A percentile compares a stretch with the other conserved stretches of the same genome.
Evolutionary conservation across 2,888 invertebrate genomes (phyloP).

Genomic region (Pandemis heparana): DNA sequence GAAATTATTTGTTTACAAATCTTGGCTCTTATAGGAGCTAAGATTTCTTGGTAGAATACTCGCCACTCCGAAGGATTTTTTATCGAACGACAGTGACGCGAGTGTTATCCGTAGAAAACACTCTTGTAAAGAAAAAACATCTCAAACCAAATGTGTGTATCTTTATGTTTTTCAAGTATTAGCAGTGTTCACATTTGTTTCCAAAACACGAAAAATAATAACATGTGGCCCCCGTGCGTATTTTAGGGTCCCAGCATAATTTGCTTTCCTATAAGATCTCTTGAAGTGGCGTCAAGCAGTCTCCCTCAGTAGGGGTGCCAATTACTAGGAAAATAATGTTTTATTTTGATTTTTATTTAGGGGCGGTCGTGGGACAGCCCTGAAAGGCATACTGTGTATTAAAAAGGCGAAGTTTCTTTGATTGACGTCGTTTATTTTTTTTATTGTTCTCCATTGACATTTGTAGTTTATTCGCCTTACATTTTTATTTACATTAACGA

Average conservation of each 20-base stretch:
- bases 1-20: no score
- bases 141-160: no score
- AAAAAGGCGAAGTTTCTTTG: constrained; percentile 76
- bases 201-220: constrained; percentile 75
- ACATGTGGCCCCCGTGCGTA: constrained; percentile 65
- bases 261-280: constrained; percentile 82
- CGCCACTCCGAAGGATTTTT: no score
- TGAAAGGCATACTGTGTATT: constrained; percentile 82
- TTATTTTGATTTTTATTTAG: constrained; percentile 83
- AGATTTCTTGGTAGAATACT: no score
- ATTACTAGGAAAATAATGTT: constrained; percentile 82
- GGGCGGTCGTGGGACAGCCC: constrained; percentile 84
- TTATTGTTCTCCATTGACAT: constrained; percentile 76
- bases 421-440: constrained; percentile 77
- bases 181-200: constrained; percentile 15
- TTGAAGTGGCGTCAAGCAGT: constrained; percentile 79
- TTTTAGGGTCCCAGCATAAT: constrained; percentile 63
- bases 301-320: constrained; percentile 80
- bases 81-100: no score
- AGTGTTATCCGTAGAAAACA: no score
- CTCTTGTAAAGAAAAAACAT: no score
- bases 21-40: no score
- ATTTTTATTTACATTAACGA: background rate
- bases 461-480: constrained; percentile 52
- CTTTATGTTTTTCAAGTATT: background rate